Percentiles rank a stretch among this genome's conserved stretches.
Evolutionary conservation across 2,888 invertebrate species (phyloP).

Genomic region (Lumbricus terrestris): DNA sequence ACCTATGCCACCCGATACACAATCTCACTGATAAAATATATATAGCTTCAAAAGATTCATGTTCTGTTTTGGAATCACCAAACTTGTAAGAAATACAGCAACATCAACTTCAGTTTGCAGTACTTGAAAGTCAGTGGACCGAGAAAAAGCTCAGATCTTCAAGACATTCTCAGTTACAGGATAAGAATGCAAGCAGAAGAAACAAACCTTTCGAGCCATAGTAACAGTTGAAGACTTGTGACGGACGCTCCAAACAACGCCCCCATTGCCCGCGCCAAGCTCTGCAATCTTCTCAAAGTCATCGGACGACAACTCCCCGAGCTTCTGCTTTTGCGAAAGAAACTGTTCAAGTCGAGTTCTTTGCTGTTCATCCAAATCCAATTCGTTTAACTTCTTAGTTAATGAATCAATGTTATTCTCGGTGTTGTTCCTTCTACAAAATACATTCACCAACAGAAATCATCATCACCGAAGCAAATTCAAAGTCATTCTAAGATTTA

Average conservation of each 20-base stretch:
- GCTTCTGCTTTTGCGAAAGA: conserved; percentile 85
- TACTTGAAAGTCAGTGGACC: too few species aligned
- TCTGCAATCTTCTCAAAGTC: conserved; percentile 96
- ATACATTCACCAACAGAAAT: not conserved
- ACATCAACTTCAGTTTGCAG: not conserved
- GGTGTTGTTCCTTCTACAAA: conserved; percentile 4
- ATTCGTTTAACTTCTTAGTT: conserved; percentile 83
- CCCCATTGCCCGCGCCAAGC: conserved; percentile 95
- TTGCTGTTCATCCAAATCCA: conserved; percentile 86
- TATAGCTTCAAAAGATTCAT: too few species aligned
- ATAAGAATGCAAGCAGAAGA: too few species aligned
- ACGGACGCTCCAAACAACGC: conserved; percentile 95
- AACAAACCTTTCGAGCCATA: conserved; percentile 86
- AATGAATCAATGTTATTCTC: conserved; percentile 53
- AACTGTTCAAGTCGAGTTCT: conserved; percentile 88
- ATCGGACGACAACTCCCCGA: conserved; percentile 68
- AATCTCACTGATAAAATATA: too few species aligned
- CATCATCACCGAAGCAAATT: not conserved
- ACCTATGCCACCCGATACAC: too few species aligned
- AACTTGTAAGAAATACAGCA: too few species aligned
- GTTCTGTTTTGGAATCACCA: too few species aligned
- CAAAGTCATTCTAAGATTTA: not conserved
- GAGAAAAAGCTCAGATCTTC: too few species aligned
- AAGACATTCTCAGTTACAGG: too few species aligned
- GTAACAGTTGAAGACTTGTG: conserved; percentile 91